These are phyloP conservation scores for Grammomys dolichurus DNA, from an alignment of 2,113 vertebrate genomes.

Conservation along the genomic window DNA sequence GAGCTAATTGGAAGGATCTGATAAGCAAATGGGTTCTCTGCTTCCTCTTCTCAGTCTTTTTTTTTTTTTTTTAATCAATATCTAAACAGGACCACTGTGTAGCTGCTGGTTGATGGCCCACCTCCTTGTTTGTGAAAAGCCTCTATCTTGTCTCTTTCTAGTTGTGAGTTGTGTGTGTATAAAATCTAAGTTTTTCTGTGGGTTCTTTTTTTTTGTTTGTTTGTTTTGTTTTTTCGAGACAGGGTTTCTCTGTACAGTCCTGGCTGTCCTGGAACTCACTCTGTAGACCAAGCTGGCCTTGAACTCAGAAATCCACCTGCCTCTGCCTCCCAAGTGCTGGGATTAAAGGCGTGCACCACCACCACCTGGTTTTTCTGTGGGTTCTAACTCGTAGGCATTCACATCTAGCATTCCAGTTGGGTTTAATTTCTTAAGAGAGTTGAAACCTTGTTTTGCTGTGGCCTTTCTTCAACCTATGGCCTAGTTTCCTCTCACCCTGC, in stretches of 20 bases:
- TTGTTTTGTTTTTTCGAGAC: no score
- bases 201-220: background rate
- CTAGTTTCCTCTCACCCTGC: background rate
- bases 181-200: background rate
- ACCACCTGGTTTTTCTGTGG: background rate
- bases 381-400: background rate
- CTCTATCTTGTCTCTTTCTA: background rate
- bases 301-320: no score
- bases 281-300: no score
- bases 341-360: no score
- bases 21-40: background rate
- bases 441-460: background rate
- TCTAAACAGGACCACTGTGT: background rate
- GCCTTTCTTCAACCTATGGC: background rate
- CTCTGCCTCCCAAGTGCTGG: no score
- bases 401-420: background rate
- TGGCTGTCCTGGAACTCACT: no score
- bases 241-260: no score
- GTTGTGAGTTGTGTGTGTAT: constrained; percentile 29
- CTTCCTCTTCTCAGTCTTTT: background rate
- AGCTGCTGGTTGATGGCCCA: background rate
- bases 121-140: background rate
- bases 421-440: constrained; percentile 26
- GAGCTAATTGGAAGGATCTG: constrained; percentile 65
- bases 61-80: background rate